phyloP scores from a whole-genome alignment of 2,888 invertebrate species.

The Tuta absoluta region DNA sequence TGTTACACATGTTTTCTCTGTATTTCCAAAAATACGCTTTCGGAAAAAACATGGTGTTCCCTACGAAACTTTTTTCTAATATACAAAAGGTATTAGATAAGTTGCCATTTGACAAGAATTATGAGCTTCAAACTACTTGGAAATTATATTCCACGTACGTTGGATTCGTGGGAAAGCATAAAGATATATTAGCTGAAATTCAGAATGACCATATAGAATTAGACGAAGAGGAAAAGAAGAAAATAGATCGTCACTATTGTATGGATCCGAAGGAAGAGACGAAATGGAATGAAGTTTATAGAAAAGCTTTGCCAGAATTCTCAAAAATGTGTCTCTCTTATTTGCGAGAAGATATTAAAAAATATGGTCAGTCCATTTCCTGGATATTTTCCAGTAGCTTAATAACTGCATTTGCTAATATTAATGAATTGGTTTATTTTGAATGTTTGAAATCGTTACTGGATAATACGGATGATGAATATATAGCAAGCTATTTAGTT shows the following conservation, averaged over 20 bases:
- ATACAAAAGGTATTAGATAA: background rate
- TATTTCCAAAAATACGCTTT: conserved; percentile 7
- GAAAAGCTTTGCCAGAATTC: conserved; percentile 44
- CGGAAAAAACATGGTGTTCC: background rate
- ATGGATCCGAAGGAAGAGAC: conserved; percentile 27
- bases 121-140: conserved; percentile 37
- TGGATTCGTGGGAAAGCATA: conserved; percentile 41
- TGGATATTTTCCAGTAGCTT: conserved; percentile 49
- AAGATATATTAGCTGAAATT: background rate
- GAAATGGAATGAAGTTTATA: conserved; percentile 42
- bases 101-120: background rate
- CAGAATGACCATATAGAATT: conserved; percentile 32
- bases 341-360: conserved; percentile 53
- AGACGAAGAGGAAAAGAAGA: conserved; percentile 37
- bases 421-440: conserved; percentile 28
- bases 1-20: conserved; percentile 39
- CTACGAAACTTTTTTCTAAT: conserved; percentile 8
- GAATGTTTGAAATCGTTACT: conserved; percentile 29
- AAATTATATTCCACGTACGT: conserved; percentile 47
- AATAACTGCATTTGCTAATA: conserved; percentile 28
- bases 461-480: conserved; percentile 42
- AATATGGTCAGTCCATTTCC: conserved; percentile 55
- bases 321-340: conserved; percentile 48
- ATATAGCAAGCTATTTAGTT: conserved; percentile 50
- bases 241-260: conserved; percentile 42